Percentiles rank a stretch among this genome's conserved stretches.
Conservation (phyloP, 2,888 invertebrate genomes). For the Mystacides longicornis region DNA sequence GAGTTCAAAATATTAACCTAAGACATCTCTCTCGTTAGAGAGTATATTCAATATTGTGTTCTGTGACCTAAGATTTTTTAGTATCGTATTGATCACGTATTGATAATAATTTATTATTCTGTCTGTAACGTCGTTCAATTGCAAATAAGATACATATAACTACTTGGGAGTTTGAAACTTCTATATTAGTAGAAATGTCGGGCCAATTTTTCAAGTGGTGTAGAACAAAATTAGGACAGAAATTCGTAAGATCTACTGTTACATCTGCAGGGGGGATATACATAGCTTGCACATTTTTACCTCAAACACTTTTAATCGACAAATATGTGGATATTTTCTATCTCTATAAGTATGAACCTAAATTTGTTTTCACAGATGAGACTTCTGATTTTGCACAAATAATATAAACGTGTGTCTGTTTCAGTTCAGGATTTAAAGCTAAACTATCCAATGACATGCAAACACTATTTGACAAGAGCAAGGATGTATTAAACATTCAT, state of each 20-base stretch:
- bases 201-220: conserved; percentile 37
- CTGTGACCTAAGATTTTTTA: too few species aligned
- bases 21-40: too few species aligned
- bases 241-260: conserved; percentile 43
- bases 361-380: neutral
- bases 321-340: conserved; percentile 57
- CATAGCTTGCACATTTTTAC: conserved; percentile 43
- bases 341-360: conserved; percentile 51
- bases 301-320: conserved; percentile 50
- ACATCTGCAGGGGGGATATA: conserved; percentile 34
- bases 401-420: conserved; percentile 18
- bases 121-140: too few species aligned
- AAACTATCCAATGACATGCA: conserved; percentile 42
- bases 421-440: conserved; percentile 11
- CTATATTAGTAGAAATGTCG: conserved; percentile 6
- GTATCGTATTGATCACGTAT: too few species aligned
- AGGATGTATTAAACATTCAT: conserved; percentile 52
- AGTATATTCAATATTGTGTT: too few species aligned
- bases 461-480: conserved; percentile 48
- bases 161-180: too few species aligned
- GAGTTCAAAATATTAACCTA: too few species aligned
- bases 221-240: conserved; percentile 48
- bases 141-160: too few species aligned
- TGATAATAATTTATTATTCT: too few species aligned
- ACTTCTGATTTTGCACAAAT: neutral